Base-by-base conservation (phyloP, 2,113 vertebrate species). In the Labeo catla region DNA sequence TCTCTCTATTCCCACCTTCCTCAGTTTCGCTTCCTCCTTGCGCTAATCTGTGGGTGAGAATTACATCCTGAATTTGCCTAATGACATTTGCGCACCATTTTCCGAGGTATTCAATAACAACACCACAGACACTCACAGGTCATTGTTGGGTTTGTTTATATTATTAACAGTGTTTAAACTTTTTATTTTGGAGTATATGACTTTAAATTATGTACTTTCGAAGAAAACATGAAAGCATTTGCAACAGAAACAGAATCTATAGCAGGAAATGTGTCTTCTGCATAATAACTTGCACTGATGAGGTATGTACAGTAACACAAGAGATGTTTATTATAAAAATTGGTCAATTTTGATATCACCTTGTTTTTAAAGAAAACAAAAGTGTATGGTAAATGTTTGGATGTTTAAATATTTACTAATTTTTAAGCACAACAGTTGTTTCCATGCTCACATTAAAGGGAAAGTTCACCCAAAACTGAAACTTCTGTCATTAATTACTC, bases 1-100 rank as follows among this genome's bases (percentile, higher is more conserved):
- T 88, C 79, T 76, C 83, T 79, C 66, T 88, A 65, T 68, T 84
- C 80, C 61, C 50, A 84, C 61, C 2, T 87, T 73, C 57, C 52
- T 76, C 28, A 81, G 57, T 63, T 72, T 79, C 21, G 12, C 65
- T 52, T 68, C 54, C 28, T 61, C 83, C 21, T 45, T 23, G 28
- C 45, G 19, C 49, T 86, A 76, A 82, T 72, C 78, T 86, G 61
- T 78, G 59, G 82, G 83, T 63, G 61, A 72, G 59, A 74, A 43
- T 84, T 85, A 82, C 76, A 65, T 76, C 73, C 81, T 68, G 57
- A 47, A 84, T 68, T 39, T 45, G 74, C 39, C 45, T 81, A 66
- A 49, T 21, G 47, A 73, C 57, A 80, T 52, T 54, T 82, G 8
- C 6, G 61, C 2, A 4, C 47, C 49, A 19, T 72, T 76, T 85